These are phyloP conservation scores for Ictalurus punctatus DNA, from an alignment of 2,113 vertebrate genomes.

Conservation along the genomic window DNA sequence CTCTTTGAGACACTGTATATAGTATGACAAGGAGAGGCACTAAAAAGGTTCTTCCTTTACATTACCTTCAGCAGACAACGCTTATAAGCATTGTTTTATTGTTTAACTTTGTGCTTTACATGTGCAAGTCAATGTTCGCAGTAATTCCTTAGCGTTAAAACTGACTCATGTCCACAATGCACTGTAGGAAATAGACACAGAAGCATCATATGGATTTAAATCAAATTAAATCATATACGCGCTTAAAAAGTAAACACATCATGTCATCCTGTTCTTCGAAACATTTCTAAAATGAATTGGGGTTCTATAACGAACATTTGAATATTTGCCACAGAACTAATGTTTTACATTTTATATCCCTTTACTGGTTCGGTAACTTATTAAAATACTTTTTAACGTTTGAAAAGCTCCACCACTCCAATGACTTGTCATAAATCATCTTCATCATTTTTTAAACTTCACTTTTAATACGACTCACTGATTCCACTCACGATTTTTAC, in stretches of 20 bases:
- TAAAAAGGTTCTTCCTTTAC: background rate
- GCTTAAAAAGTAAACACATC: background rate
- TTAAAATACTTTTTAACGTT: background rate
- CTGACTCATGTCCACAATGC: background rate
- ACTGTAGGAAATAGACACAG: too few species aligned
- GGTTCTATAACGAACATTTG: background rate
- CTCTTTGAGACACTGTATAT: background rate
- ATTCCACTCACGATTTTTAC: background rate
- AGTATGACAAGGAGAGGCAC: background rate
- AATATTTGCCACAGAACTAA: background rate
- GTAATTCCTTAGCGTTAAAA: background rate
- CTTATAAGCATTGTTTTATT: background rate
- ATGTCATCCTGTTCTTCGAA: background rate
- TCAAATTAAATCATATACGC: background rate
- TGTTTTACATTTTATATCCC: background rate
- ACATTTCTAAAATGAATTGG: background rate
- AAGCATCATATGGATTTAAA: background rate
- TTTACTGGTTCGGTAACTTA: background rate
- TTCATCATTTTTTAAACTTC: conserved; percentile 27
- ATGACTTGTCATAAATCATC: conserved; percentile 5
- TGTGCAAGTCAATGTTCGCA: background rate
- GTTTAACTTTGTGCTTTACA: background rate
- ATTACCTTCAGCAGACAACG: background rate
- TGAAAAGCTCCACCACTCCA: background rate
- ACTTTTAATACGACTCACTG: conserved; percentile 4